Evolutionary conservation across 2,797 vertebrate genomes (phyloP), one percentile per base, ranked within the genome.

Genomic region (Catamblyrhynchus diadema): DNA sequence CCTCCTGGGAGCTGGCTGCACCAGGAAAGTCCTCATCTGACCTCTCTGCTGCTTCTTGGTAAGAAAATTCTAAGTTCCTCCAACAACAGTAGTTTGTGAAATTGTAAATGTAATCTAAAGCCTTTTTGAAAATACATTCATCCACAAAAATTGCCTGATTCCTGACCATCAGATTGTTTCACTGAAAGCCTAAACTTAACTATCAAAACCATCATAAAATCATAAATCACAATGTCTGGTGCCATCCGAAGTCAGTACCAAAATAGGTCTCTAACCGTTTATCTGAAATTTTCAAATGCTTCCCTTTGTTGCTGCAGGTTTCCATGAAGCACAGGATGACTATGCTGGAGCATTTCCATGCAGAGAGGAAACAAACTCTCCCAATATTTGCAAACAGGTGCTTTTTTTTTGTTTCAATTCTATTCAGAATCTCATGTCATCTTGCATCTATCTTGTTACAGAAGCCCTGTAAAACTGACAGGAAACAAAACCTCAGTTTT

Each of bases 301-400:
- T 78, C 42, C 50, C 53, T 42, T 74, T 45, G 60, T 45, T 42
- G 20, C 53, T 83, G 39, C 53, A 71, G 54, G n/a, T 83, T 87
- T 65, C 41, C 10, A 22, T n/a, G 50, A 72, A 51, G n/a, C 2
- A 1, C 15, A 30, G 44, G 28, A 23, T 41, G 47, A 51, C 8
- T 3, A 21, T 28, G 22, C 30, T 56, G 57, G 33, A 79, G 59
- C 1, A 1, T 89, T 91, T 73, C 70, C 22, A 20, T 39, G 9
- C 6, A 8, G 77, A 62, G 30, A 75, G 7, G 16, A 81, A 81
- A 70, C 16, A 51, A 66, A 4, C 48, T 82, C 27, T 77, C 45
- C 41, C 48, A n/a, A 12, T 53, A 39, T 25, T 51, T 41, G 19
- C 16, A 8, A 81, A 56, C 9, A 0, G 1, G 4, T 44, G 7